Evolutionary conservation across 2,888 invertebrate species (phyloP).

Genomic region (Alloplasta piceator): DNA sequence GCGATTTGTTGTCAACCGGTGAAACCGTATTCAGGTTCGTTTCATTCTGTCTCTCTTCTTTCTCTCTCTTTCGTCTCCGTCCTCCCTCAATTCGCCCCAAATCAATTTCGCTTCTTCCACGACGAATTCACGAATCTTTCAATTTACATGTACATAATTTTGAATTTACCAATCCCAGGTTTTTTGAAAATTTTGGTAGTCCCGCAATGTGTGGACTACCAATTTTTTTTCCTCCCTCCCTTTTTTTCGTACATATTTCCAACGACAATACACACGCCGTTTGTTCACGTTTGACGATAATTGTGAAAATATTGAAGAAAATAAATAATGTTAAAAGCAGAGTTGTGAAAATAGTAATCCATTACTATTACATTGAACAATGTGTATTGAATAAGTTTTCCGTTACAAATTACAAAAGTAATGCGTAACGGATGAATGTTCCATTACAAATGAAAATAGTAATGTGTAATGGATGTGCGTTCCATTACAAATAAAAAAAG

Average conservation of each 20-base stretch:
- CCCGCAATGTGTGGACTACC: constrained; percentile 37
- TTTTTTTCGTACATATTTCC: constrained; percentile 38
- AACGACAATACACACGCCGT: constrained; percentile 42
- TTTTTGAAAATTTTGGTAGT: not conserved
- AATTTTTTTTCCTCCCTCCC: constrained; percentile 34
- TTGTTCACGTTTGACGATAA: constrained; percentile 43
- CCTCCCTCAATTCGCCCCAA: not conserved
- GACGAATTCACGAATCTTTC: constrained; percentile 20
- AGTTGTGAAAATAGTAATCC: no score
- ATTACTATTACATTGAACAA: no score
- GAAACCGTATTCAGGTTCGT: constrained; percentile 24
- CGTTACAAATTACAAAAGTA: no score
- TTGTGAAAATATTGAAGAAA: no score
- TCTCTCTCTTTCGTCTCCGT: constrained; percentile 12
- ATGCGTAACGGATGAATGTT: no score
- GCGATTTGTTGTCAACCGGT: constrained; percentile 72
- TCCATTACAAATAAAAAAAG: no score
- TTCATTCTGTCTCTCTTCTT: constrained; percentile 48
- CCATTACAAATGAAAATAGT: no score
- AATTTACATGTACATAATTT: constrained; percentile 26
- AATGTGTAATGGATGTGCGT: no score
- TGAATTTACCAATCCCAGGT: constrained; percentile 16
- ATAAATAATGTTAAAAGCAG: no score
- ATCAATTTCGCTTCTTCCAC: constrained; percentile 39
- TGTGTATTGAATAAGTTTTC: no score